Base-by-base conservation (phyloP, 2,888 invertebrate species). In the Pristionchus japonicus region DNA sequence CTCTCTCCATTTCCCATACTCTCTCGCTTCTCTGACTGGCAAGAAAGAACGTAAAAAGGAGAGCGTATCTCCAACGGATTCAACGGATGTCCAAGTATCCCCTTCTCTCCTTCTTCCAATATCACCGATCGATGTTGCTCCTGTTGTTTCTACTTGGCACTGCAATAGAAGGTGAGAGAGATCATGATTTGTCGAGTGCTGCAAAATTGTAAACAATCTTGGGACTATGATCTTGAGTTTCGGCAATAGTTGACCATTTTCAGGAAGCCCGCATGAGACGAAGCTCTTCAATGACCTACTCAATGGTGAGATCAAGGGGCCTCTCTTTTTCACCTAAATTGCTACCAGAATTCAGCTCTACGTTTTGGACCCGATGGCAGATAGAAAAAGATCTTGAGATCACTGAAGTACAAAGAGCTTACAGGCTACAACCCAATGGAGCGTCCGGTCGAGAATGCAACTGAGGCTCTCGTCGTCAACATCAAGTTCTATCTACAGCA, bases 401-500 rank as follows among this genome's bases (percentile, higher is more conserved):
- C n/a, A n/a, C n/a, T n/a, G n/a, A n/a, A n/a, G n/a, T n/a, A n/a
- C n/a, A n/a, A n/a, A n/a, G n/a, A n/a, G n/a, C 4, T 40, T 23
- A 6, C 15, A 92, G 92, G 92, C 77, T 94, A 95, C 93, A 95
- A 95, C 90, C 93, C 93, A 4, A 90, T 95, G 82, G 95, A 95
- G 89, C 89, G 95, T 57, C 95, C 95, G 0, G 95, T 95, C 7
- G 93, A 91, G 64, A 95, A 95, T 89, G 95, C 95, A 61, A 92
- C 93, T 6, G 91, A 94, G 2, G 93, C 95, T 0, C 92, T 95
- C 7, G 90, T 91, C 0, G 95, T 95, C 37, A 93, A 92, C 77
- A 95, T 95, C 80, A 95, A 95, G 47, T 91, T 95, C 57, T 95
- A 95, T 34, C 93, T 95, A 7, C 95, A 95, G 90, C 86, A 86